Conservation (phyloP, 2,888 invertebrate genomes). For the Germaria angustata region DNA sequence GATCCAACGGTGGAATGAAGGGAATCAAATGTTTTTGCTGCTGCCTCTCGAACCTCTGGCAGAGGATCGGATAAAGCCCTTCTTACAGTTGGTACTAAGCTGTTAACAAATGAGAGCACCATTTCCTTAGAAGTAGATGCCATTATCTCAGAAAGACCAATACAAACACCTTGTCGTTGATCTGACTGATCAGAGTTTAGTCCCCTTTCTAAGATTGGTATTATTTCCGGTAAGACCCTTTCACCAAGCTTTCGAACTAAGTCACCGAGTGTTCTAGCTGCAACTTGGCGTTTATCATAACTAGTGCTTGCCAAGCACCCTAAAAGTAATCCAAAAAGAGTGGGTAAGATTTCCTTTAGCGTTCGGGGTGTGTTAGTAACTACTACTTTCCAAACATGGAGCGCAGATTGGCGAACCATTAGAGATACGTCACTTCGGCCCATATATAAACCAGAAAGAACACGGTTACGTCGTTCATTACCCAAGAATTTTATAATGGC, state of each 20-base stretch:
- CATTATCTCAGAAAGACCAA: slow-evolving; percentile 98
- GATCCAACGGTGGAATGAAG: slow-evolving; percentile 96
- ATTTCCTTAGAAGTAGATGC: slow-evolving; percentile 96
- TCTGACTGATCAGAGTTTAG: slow-evolving; percentile 94
- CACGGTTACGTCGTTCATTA: slow-evolving; percentile 93
- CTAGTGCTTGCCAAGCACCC: slow-evolving; percentile 97
- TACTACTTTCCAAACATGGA: slow-evolving; percentile 99
- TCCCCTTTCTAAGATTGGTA: slow-evolving; percentile 97
- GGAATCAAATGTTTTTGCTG: slow-evolving; percentile 97
- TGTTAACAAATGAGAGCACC: slow-evolving; percentile 93
- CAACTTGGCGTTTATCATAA: slow-evolving; percentile 97
- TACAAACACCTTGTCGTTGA: slow-evolving; percentile 98
- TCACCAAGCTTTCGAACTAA: slow-evolving; percentile 98
- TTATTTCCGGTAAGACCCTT: slow-evolving; percentile 97
- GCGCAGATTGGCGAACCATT: slow-evolving; percentile 97
- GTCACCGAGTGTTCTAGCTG: slow-evolving; percentile 97
- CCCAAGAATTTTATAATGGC: slow-evolving; percentile 95
- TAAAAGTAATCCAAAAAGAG: slow-evolving; percentile 93
- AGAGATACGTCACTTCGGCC: slow-evolving; percentile 97
- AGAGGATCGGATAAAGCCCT: slow-evolving; percentile 96
- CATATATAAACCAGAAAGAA: slow-evolving; percentile 97
- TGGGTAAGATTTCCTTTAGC: slow-evolving; percentile 95
- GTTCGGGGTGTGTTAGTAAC: slow-evolving; percentile 99
- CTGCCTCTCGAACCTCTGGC: slow-evolving; percentile 95
- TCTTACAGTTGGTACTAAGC: slow-evolving; percentile 95